These are phyloP conservation scores for Archivesica marissinica DNA, from an alignment of 1,140 invertebrate genomes.

Conservation along the genomic window DNA sequence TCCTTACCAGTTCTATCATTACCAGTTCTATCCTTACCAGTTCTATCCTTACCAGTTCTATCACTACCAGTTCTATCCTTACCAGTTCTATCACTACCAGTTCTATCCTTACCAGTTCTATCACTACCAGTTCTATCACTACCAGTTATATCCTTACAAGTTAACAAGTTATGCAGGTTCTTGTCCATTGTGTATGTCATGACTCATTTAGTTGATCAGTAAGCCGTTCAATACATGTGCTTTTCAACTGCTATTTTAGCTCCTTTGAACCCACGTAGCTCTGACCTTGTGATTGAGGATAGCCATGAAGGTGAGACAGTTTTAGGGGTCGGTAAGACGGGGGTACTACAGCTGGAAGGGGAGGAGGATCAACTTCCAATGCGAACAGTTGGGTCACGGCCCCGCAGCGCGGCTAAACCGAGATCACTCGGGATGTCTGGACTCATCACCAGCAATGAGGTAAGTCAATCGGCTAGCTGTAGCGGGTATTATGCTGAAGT, in stretches of 20 bases:
- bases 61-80: too few relatives aligned
- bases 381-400: constrained; percentile 52
- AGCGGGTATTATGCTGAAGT: too few relatives aligned
- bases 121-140: too few relatives aligned
- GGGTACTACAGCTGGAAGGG: constrained; percentile 67
- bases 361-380: constrained; percentile 56
- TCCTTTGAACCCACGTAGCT: constrained; percentile 6
- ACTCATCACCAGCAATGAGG: constrained; percentile 73
- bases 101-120: too few relatives aligned
- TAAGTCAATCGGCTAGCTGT: too few relatives aligned
- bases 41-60: too few relatives aligned
- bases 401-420: constrained; percentile 63
- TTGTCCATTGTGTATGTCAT: neutral
- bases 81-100: too few relatives aligned
- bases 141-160: too few relatives aligned
- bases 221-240: too few relatives aligned
- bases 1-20: too few relatives aligned
- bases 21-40: too few relatives aligned
- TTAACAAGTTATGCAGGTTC: neutral
- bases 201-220: neutral
- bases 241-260: too few relatives aligned
- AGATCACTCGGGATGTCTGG: constrained; percentile 65
- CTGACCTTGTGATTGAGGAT: constrained; percentile 78
- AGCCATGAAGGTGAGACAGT: constrained; percentile 77
- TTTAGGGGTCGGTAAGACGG: constrained; percentile 75